A percentile compares a stretch with the other conserved stretches of the same genome.
These are phyloP conservation scores for Oegoconia quadripuncta DNA, from an alignment of 2,888 invertebrate species.

Conservation along the genomic window DNA sequence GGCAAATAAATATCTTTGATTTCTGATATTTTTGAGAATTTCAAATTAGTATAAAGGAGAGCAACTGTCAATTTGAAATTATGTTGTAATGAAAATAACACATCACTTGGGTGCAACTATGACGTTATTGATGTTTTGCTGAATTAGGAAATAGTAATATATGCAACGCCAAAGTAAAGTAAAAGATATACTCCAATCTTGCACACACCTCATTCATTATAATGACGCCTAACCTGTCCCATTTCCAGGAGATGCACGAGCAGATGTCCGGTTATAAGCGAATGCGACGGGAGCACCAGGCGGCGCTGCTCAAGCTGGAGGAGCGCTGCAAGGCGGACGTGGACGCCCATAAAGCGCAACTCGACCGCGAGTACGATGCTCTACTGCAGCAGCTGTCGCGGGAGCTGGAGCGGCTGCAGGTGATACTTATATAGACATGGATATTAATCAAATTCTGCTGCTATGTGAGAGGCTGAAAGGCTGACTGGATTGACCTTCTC, in stretches of 20 bases:
- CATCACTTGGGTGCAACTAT: neutral
- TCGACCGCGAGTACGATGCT: slow-evolving; percentile 98
- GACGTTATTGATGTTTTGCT: neutral
- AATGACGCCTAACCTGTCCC: neutral
- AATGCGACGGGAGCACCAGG: slow-evolving; percentile 98
- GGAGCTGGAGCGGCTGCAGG: slow-evolving; percentile 93
- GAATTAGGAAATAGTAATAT: too few relatives aligned
- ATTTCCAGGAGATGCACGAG: slow-evolving; percentile 95
- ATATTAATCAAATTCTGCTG: too few relatives aligned
- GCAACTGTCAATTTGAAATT: too few relatives aligned
- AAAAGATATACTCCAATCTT: neutral
- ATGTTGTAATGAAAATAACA: neutral
- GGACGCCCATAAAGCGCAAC: slow-evolving; percentile 95
- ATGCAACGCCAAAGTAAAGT: neutral
- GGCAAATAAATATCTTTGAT: too few relatives aligned
- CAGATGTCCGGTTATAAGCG: slow-evolving; percentile 99
- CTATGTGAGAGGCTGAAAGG: too few relatives aligned
- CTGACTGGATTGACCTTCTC: too few relatives aligned
- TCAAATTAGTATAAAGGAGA: too few relatives aligned
- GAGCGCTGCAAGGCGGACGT: slow-evolving; percentile 97
- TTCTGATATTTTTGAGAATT: too few relatives aligned
- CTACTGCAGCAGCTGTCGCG: slow-evolving; percentile 94
- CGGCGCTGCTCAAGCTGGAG: slow-evolving; percentile 95
- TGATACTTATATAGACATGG: too few relatives aligned
- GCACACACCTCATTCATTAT: neutral